Base-by-base conservation (phyloP, 1,140 invertebrate species). In the Asobara japonica region DNA sequence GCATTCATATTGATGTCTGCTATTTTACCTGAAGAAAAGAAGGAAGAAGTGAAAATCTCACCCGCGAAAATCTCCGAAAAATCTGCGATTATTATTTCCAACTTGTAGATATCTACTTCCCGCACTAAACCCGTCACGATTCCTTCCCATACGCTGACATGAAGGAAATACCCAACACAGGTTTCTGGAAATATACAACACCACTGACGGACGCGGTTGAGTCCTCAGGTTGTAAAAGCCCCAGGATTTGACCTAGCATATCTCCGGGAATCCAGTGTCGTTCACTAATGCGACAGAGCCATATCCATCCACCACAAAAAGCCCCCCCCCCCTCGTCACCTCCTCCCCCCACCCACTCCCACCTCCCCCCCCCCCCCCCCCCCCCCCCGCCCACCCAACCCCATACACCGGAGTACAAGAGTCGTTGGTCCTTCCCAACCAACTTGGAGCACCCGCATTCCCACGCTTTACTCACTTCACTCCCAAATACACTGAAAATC, bases 201-300 rank as follows among this genome's bases (percentile, higher is more conserved):
- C 13, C n/a, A n/a, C 41, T 16, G 18, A 45, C n/a, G 41, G 41
- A 45, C 10, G n/a, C 7, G 41, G 41, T 13, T 5, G 41, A 45
- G n/a, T 45, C 41, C 41, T 45, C 13, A 16, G 41, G 41, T 45
- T 45, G 41, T 45, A n/a, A 45, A 45, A 45, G 41, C 41, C 41
- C 41, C 41, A 13, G 41, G 41, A 45, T 45, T 45, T 45, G 41
- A 45, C 41, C 41, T 45, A 16, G 7, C n/a, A 16, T 45, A 16
- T 45, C 41, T 45, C 41, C 41, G 41, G 41, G 41, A 45, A 45
- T 45, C 41, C 41, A 45, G 41, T 45, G 41, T 45, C n/a, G 41
- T 45, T 45, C 41, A 16, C 41, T 45, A 45, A 45, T 45, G 41
- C 41, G 41, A 45, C 41, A 45, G 41, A 45, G 41, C 41, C 13